These are phyloP conservation scores for Melanotaenia maccullochi DNA, from an alignment of 2,797 vertebrate genomes.

Conservation along the genomic window DNA sequence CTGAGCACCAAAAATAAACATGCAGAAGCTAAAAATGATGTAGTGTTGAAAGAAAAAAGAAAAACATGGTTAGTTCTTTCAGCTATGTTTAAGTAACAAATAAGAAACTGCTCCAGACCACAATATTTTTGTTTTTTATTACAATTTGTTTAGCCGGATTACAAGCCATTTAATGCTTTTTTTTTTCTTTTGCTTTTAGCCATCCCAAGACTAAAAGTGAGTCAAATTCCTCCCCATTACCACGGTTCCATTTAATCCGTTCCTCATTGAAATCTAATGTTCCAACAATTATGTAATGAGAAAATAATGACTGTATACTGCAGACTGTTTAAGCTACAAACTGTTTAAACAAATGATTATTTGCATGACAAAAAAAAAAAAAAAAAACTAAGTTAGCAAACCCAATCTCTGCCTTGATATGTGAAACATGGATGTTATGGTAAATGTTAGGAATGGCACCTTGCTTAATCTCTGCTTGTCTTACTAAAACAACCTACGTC, in stretches of 20 bases:
- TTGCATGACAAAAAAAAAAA: background rate
- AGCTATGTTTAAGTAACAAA: background rate
- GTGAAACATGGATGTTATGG: slow-evolving; percentile 1
- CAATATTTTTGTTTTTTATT: slow-evolving; percentile 7
- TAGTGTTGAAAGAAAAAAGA: background rate
- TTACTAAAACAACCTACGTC: slow-evolving; percentile 8
- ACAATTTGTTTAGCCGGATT: background rate
- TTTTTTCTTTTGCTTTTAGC: background rate
- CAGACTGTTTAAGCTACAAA: slow-evolving; percentile 11
- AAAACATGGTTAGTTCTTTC: background rate
- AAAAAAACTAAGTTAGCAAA: background rate
- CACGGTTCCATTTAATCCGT: slow-evolving; percentile 12
- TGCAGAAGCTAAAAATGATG: background rate
- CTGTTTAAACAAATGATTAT: slow-evolving; percentile 9
- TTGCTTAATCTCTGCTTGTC: background rate
- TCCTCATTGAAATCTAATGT: slow-evolving; percentile 7
- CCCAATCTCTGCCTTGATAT: background rate
- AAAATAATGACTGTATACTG: slow-evolving; percentile 6
- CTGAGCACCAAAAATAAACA: slow-evolving; percentile 2
- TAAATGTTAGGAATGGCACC: background rate
- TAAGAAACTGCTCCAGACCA: background rate
- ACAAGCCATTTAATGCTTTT: background rate
- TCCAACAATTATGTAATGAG: slow-evolving; percentile 2
- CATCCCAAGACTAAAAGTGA: slow-evolving; percentile 8
- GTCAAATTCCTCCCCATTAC: background rate